These are phyloP conservation scores for Xenus cinereus DNA, from an alignment of 2,113 vertebrate genomes.

Conservation along the genomic window DNA sequence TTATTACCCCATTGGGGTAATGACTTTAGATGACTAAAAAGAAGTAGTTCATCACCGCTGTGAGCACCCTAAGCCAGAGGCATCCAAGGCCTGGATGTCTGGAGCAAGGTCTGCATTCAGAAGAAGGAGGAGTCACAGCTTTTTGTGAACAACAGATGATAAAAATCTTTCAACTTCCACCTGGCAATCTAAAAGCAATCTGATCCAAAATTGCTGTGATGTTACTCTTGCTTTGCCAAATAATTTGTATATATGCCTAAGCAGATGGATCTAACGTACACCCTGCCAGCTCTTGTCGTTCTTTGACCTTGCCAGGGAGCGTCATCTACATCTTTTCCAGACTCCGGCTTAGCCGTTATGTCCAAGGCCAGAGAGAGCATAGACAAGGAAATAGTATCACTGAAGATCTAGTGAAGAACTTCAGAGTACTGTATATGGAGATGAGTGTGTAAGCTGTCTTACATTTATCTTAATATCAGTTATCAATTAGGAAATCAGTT, in stretches of 20 bases:
- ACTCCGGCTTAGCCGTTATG: neutral
- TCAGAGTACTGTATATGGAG: neutral
- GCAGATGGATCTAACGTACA: slow-evolving; percentile 29
- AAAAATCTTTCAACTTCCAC: slow-evolving; percentile 35
- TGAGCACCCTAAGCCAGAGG: neutral
- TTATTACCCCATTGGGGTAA: neutral
- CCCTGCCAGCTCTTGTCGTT: slow-evolving; percentile 17
- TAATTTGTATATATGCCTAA: slow-evolving; percentile 53
- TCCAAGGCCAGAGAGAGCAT: neutral
- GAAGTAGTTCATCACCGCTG: neutral
- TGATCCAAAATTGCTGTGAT: slow-evolving; percentile 47
- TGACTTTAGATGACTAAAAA: neutral
- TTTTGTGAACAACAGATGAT: slow-evolving; percentile 42
- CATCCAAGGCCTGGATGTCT: neutral
- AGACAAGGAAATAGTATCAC: neutral
- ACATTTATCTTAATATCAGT: neutral
- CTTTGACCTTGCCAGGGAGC: slow-evolving; percentile 51
- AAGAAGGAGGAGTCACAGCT: neutral
- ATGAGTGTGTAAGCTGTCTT: neutral
- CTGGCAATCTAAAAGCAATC: slow-evolving; percentile 24
- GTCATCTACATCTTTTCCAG: neutral
- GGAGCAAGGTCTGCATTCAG: neutral
- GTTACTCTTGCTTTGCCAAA: slow-evolving; percentile 34
- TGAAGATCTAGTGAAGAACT: neutral
- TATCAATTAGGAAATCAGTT: neutral